Percentiles rank a stretch among this genome's conserved stretches.
Evolutionary conservation across 2,113 vertebrate species (phyloP).

Genomic region (Pristiophorus japonicus): DNA sequence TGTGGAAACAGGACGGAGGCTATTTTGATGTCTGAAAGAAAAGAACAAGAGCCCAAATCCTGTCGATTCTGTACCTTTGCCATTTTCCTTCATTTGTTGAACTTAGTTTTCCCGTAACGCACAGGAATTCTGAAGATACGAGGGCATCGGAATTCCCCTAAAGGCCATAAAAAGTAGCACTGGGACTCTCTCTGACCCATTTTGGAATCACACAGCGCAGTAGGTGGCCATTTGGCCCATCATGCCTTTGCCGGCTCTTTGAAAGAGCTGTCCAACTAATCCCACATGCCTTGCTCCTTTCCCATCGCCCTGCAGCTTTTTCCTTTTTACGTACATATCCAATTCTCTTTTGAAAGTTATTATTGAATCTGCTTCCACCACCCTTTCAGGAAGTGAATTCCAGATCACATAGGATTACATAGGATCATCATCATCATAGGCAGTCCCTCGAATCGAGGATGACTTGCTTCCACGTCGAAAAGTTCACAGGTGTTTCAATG

Average conservation of each 20-base stretch:
- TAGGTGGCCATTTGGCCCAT: not conserved
- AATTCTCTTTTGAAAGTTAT: not conserved
- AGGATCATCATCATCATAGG: too few relatives aligned
- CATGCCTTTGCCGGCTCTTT: not conserved
- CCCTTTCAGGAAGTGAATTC: not conserved
- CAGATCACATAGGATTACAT: too few relatives aligned
- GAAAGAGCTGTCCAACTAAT: not conserved
- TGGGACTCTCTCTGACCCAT: not conserved
- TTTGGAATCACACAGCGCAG: not conserved
- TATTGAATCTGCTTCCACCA: not conserved
- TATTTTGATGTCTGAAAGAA: not conserved
- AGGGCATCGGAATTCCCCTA: not conserved
- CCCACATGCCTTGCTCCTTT: not conserved
- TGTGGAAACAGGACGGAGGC: not conserved
- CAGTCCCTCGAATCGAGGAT: too few relatives aligned
- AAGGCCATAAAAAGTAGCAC: not conserved
- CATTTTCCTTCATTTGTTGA: not conserved
- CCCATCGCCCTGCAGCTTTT: not conserved
- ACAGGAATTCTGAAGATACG: not conserved
- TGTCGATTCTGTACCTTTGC: not conserved
- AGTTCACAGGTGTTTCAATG: too few relatives aligned
- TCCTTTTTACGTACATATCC: not conserved
- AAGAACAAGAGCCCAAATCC: not conserved
- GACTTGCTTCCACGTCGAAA: too few relatives aligned
- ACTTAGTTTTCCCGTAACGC: not conserved